Conservation (phyloP, 2,888 invertebrate genomes). For the Eulithis testata region DNA sequence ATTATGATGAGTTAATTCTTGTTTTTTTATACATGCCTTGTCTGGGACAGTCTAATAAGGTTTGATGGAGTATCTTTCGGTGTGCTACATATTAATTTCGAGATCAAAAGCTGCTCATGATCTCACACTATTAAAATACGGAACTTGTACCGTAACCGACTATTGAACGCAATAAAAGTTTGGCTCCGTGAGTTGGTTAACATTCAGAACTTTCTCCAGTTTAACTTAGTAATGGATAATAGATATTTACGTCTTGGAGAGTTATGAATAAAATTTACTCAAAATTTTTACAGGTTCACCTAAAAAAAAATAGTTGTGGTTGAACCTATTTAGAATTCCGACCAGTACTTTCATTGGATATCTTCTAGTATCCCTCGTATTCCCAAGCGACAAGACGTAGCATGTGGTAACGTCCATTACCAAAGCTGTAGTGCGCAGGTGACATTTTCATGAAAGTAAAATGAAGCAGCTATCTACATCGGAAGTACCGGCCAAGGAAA, state of each 20-base stretch:
- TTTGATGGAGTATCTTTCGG: too few species aligned
- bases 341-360: constrained; percentile 1
- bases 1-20: too few species aligned
- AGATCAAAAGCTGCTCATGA: background rate
- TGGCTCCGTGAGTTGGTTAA: constrained; percentile 15
- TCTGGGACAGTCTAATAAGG: too few species aligned
- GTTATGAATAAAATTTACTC: background rate
- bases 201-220: constrained; percentile 17
- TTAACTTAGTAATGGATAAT: constrained; percentile 18
- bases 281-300: too few species aligned
- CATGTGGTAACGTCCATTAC: background rate
- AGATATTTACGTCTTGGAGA: constrained; percentile 9
- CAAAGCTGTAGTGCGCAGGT: constrained; percentile 8
- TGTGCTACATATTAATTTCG: background rate
- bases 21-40: background rate
- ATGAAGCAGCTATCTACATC: constrained; percentile 18
- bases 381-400: background rate
- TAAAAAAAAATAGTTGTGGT: background rate
- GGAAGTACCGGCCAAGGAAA: constrained; percentile 28
- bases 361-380: background rate
- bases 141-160: background rate
- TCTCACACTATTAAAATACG: background rate
- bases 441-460: constrained; percentile 21
- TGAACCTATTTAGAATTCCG: background rate
- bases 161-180: constrained; percentile 14